Evolutionary conservation across 2,113 vertebrate genomes (phyloP).

Genomic region (Sander vitreus): DNA sequence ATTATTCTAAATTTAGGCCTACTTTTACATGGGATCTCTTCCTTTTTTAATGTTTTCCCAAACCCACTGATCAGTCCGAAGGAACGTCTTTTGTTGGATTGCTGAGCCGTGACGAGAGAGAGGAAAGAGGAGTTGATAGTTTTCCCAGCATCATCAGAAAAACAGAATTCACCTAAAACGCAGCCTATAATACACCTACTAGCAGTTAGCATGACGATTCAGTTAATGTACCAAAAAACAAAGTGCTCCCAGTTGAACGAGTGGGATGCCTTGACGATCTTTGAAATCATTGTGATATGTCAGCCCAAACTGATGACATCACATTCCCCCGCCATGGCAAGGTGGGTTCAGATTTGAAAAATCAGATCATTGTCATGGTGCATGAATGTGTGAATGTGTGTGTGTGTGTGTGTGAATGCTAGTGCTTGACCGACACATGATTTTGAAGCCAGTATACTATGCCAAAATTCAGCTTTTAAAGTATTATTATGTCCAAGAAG

Average conservation of each 20-base stretch:
- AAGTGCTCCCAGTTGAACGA: conserved; percentile 49
- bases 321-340: conserved; percentile 25
- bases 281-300: conserved; percentile 27
- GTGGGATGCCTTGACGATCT: neutral
- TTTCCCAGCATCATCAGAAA: conserved; percentile 1
- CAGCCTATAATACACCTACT: neutral
- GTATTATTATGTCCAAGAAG: neutral
- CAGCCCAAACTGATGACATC: conserved; percentile 44
- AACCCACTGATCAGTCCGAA: conserved; percentile 2
- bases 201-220: conserved; percentile 8
- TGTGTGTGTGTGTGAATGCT: neutral
- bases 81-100: conserved; percentile 27
- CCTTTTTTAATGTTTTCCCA: conserved; percentile 5
- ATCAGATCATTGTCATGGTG: conserved; percentile 19
- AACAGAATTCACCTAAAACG: conserved; percentile 20
- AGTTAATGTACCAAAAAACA: conserved; percentile 10
- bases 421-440: conserved; percentile 19
- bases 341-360: conserved; percentile 29
- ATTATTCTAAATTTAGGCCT: conserved; percentile 26
- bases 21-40: conserved; percentile 1
- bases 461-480: conserved; percentile 14
- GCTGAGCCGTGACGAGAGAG: neutral
- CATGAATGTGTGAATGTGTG: too few species aligned
- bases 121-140: neutral
- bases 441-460: conserved; percentile 1